These are phyloP conservation scores for Mamestra brassicae DNA, from an alignment of 2,888 invertebrate genomes.

Conservation along the genomic window DNA sequence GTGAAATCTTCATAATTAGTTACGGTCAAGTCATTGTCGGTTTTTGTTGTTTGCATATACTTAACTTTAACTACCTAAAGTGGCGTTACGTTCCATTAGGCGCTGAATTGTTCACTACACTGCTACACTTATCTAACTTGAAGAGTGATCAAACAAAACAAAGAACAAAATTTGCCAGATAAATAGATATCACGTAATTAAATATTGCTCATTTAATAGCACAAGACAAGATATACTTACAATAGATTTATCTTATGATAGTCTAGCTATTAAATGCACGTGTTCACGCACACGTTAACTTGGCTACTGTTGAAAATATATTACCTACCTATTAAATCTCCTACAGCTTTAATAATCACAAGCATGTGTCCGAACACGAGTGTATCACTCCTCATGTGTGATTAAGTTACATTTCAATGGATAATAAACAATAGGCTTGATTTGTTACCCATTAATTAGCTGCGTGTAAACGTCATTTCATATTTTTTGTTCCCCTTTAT, in stretches of 20 bases:
- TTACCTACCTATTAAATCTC: slow-evolving; percentile 45
- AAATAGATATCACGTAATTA: slow-evolving; percentile 16
- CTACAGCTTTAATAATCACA: slow-evolving; percentile 38
- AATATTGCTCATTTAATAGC: slow-evolving; percentile 17
- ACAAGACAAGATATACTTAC: slow-evolving; percentile 30
- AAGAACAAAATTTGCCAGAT: slow-evolving; percentile 4
- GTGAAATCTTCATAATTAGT: slow-evolving; percentile 62
- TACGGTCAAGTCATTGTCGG: slow-evolving; percentile 58
- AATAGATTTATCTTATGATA: slow-evolving; percentile 46
- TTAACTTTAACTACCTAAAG: slow-evolving; percentile 27
- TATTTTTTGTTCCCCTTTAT: slow-evolving; percentile 34
- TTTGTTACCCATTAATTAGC: slow-evolving; percentile 46
- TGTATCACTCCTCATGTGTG: slow-evolving; percentile 30
- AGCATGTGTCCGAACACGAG: slow-evolving; percentile 50
- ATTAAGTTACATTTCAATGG: slow-evolving; percentile 47
- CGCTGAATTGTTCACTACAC: slow-evolving; percentile 22
- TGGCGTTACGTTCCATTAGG: slow-evolving; percentile 45
- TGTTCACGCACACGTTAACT: slow-evolving; percentile 44
- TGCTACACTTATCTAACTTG: slow-evolving; percentile 10
- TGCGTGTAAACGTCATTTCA: slow-evolving; percentile 8
- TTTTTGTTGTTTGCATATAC: slow-evolving; percentile 52
- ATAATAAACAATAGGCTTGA: slow-evolving; percentile 44
- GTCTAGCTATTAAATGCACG: slow-evolving; percentile 47
- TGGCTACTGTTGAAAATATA: slow-evolving; percentile 51
- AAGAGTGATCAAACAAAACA: slow-evolving; percentile 2